Percentiles rank a stretch among this genome's conserved stretches.
Conservation (phyloP, 2,888 invertebrate genomes). For the Dryocosmus kuriphilus region DNA sequence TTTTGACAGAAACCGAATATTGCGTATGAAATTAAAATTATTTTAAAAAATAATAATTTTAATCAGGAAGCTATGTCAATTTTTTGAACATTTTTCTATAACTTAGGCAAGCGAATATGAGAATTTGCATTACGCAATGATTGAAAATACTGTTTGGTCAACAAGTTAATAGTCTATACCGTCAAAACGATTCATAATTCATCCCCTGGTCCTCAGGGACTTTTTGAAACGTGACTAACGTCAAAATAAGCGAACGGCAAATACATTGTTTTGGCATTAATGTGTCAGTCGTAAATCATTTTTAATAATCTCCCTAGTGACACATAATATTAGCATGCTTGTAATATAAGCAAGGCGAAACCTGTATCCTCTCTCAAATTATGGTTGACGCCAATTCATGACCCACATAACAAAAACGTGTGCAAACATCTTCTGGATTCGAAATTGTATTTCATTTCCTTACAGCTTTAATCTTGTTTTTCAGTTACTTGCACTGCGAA, state of each 20-base stretch:
- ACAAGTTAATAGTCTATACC: not conserved
- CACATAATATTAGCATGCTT: not conserved
- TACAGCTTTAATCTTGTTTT: not conserved
- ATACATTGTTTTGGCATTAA: not conserved
- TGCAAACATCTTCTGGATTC: constrained; percentile 6
- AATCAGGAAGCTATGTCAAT: no score
- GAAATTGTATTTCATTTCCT: not conserved
- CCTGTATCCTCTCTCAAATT: not conserved
- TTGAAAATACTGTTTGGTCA: not conserved
- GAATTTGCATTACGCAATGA: not conserved
- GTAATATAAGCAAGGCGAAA: not conserved
- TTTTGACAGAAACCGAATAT: not conserved
- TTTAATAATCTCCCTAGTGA: constrained; percentile 6
- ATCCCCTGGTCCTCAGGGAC: not conserved
- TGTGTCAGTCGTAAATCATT: not conserved
- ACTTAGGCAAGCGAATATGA: not conserved
- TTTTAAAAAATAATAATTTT: no score
- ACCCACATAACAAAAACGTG: constrained; percentile 16
- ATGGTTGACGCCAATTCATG: not conserved
- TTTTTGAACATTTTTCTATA: no score
- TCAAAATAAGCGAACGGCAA: not conserved
- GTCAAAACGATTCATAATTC: not conserved
- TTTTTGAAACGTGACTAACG: constrained; percentile 7
- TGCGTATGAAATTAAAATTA: not conserved
- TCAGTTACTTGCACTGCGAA: not conserved